Evolutionary conservation across 2,113 vertebrate species (phyloP), one percentile per base, ranked within the genome.

Genomic region (Chamaea fasciata): DNA sequence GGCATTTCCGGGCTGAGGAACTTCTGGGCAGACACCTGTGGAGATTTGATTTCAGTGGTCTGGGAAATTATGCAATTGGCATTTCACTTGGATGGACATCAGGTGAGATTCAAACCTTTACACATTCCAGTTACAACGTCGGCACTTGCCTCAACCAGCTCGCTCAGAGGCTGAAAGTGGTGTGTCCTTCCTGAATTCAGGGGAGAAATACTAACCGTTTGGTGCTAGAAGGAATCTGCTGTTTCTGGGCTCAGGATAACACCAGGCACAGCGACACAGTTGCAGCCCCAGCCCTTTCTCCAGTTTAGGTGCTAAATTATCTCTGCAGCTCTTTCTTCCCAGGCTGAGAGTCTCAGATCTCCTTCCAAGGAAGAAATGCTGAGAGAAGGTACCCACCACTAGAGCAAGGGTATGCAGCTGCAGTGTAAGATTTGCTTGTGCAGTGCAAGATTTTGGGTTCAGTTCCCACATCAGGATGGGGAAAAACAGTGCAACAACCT

Each of bases 181-280:
- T 9, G 5, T 41, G 50, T 37, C 20, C 16, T 89, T 19, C 31
- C 14, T 28, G 15, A 62, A 65, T 11, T 12, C 1, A 0, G 14
- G 5, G 18, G 8, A 70, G 16, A 42, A 42, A 50, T 57, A 50
- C 20, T 74, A 39, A 41, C 15, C 3, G 4, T 30, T 70, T 77
- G 21, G n/a, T 74, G 9, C 50, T 28, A 4, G 9, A 2, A 44
- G 35, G 37, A 88, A 28, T 30, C 67, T 83, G 39, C 37, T 53
- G 5, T 53, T 85, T 56, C 44, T 28, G 15, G 24, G 33, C 59
- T 80, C 30, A 52, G 13, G 27, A 23, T 41, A 62, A 44, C 3
- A 3, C 50, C 26, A 16, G 1, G 1, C 14, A n/a, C 6, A 41
- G 33, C 7, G 15, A 31, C 24, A 33, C 0, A 0, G 21, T 28